Evolutionary conservation across 2,113 vertebrate species (phyloP).

Genomic region (Chaetops frenatus): DNA sequence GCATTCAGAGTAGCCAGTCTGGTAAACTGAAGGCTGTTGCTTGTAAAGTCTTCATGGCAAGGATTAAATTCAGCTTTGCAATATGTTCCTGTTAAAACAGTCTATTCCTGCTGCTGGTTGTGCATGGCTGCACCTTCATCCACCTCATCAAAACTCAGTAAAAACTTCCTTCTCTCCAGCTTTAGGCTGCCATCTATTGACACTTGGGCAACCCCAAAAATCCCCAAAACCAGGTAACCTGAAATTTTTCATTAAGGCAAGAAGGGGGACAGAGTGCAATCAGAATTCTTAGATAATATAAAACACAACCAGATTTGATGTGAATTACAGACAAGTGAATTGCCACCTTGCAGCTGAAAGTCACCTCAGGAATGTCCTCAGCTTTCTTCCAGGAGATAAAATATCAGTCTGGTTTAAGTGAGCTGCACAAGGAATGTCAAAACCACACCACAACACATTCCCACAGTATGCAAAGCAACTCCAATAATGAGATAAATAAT

Average conservation of each 20-base stretch:
- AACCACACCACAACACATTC: neutral
- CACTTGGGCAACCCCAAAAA: neutral
- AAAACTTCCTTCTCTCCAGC: neutral
- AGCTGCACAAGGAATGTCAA: neutral
- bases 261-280: neutral
- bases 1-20: neutral
- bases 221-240: neutral
- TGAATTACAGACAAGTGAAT: neutral
- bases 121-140: neutral
- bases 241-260: neutral
- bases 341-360: neutral
- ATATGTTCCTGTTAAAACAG: neutral
- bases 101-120: neutral
- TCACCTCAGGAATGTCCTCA: neutral
- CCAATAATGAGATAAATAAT: neutral
- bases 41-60: neutral
- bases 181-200: conserved; percentile 55
- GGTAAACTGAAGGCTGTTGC: neutral
- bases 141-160: neutral
- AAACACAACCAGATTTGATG: neutral
- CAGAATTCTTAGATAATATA: neutral
- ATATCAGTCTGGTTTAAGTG: neutral
- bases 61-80: neutral
- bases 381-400: neutral
- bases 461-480: neutral